Evolutionary conservation across 2,888 invertebrate species (phyloP), one percentile per base, ranked within the genome.

Genomic region (Criorhina ranunculi): DNA sequence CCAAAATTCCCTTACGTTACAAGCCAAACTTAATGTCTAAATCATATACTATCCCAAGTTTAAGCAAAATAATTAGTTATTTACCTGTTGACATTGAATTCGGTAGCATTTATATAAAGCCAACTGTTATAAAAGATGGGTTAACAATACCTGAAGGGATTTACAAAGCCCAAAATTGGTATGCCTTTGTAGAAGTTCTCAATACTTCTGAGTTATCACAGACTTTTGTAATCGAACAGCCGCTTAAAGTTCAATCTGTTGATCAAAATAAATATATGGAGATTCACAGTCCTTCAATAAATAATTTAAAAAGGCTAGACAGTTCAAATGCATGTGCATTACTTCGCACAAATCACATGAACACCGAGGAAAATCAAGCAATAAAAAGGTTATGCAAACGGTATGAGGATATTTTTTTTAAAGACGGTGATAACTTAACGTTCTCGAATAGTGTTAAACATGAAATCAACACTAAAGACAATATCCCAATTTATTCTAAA

Each of bases 81-180:
- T 12, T 69, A 11, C 57, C 57, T 7, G 59, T 53, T n/a, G 59
- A 72, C 17, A 42, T 55, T 11, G 7, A 73, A 31, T 35, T 5
- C 5, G 62, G 73, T 0, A 49, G 17, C 9, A 49, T 72, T 11
- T 49, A n/a, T 42, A n/a, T 51, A 0, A 57, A 69, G 24, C 17
- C 62, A 29, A 37, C 33, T 9, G 11, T 0, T 5, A 40, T 42
- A 8, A 55, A 35, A 7, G n/a, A 53, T 8, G 1, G 19, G 9
- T 19, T 70, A 35, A 29, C 2, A 17, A 29, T 69, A 7, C 57
- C 72, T 12, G 59, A 67, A 35, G 79, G 62, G 42, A 49, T 77
- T 42, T 69, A 69, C 24, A 37, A 60, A 9, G 15, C 60, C 12
- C 53, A 55, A 3, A 42, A 75, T 12, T 64, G 55, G 53, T 60